Evolutionary conservation across 2,888 invertebrate genomes (phyloP), one percentile per base, ranked within the genome.

Genomic region (Dichetophora obliterata): DNA sequence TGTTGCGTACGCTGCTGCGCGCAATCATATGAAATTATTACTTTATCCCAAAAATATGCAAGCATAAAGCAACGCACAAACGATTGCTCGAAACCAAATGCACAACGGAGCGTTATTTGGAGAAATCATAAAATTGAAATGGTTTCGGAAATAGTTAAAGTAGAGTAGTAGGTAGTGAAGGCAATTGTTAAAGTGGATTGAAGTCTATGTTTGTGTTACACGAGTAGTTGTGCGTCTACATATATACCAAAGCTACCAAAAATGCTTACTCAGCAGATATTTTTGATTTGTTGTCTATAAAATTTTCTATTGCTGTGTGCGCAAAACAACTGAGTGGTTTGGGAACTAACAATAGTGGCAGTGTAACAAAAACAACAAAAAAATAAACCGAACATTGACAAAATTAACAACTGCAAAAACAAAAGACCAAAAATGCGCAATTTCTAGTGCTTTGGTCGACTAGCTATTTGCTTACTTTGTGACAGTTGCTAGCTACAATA

Each of bases 11-110:
- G 9, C 19, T 66, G 14, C 14, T 66, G 14, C 14, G 37, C 66
- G 22, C 19, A 66, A 43, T 66, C 34, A 66, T 19, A 59, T 43
- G 37, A 43, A 66, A 66, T 66, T 66, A 37, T 66, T 66, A 66
- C 19, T 37, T 9, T 11, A 27, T 43, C 48, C 37, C 11, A 66
- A 66, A 48, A 66, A 19, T 66, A 43, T 66, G 66, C 66, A 66
- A 66, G 48, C 43, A 22, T n/a, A 66, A 19, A 37, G 66, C 43
- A 19, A 37, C 22, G 19, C 16, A 34, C 34, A 11, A 31, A 66
- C 34, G 66, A n/a, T 37, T 8, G 19, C 14, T 1, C 37, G 43
- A 19, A 66, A 3, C 5, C 19, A 14, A 59, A 22, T 27, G 57
- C 19, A 54, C 54, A 54, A 54, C 14, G 19, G 19, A 54, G 54